Base-by-base conservation (phyloP, 2,888 invertebrate genomes). In the Cantharis flavilabris region DNA sequence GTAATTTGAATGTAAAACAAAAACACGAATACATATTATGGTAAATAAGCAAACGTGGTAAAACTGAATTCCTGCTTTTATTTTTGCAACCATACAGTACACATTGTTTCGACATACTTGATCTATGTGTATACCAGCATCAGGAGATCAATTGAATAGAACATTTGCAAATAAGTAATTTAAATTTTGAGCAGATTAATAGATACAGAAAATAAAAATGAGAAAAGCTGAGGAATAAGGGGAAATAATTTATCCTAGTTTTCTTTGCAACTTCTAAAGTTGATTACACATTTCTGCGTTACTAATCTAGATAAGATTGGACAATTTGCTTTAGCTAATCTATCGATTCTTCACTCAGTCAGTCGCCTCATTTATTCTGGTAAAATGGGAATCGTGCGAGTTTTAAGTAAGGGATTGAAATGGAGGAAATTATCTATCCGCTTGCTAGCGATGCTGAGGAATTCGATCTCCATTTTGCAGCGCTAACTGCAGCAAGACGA, bases 51-150 rank as follows among this genome's bases (percentile, higher is more conserved):
- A 76, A 71, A 76, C 73, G 71, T 71, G 26, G 73, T 76, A 85
- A 85, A 86, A 86, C 86, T 86, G 85, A 86, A 85, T 84, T 84
- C 84, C 83, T 86, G 86, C 84, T 81, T 86, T 86, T 86, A 85
- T 86, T 86, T 84, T 85, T 83, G 84, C 86, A 86, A 86, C 83
- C 86, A 86, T 85, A 86, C 86, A 84, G 84, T 86, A 85, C 85
- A 87, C 87, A 87, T 85, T 86, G 86, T 85, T 84, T 83, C 85
- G 72, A 84, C 84, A 84, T 84, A 84, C 83, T 86, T 86, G 84
- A 85, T 84, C 85, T 86, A 86, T 85, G 83, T 85, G 82, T 86
- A 85, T 86, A 85, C 84, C 84, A 86, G 85, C 85, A 85, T 84
- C 83, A 84, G 84, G 84, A 83, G 81, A 84, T 84, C 82, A 73